Base-by-base conservation (phyloP, 2,113 vertebrate genomes). In the Origma solitaria region DNA sequence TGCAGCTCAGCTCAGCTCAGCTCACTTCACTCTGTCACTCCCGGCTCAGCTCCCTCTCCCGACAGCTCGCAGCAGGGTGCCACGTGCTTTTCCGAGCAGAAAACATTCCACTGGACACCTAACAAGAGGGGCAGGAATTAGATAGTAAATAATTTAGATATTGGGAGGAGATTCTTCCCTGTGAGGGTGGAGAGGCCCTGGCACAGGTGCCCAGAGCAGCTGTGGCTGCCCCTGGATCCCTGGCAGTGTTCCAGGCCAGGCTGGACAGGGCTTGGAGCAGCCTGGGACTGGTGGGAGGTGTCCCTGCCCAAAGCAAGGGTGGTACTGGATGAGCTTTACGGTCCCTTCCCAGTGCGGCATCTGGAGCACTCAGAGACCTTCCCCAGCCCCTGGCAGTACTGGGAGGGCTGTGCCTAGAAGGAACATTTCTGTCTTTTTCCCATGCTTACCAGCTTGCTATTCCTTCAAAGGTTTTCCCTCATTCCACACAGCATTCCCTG, bases 251-350 rank as follows among this genome's bases (percentile, higher is more conserved):
- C 83, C 8, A 37, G 53, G 62, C 31, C 53, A 37, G 53, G 72
- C 2, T 86, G 82, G 60, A 57, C 7, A 14, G 56, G 33, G 10
- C 51, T 81, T 6, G 44, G 53, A 49, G 42, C 78, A 19, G 0
- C 56, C 68, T 85, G 82, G 51, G 21, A 9, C 4, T n/a, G 5
- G 33, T 33, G 72, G 45, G 0, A 68, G 35, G 35, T 44, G 62
- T 77, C 71, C 83, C 82, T 84, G 38, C 40, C 40, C 50, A 1
- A 35, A 61, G 25, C 31, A 51, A 21, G 60, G 33, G 11, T 33
- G 72, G 37, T 1, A 22, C 9, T 8, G 37, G 53, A 0, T 10
- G 72, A 0, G 9, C 1, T 78, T 1, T 69, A 0, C 10, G 6
- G 2, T 61, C 33, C 23, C 22, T 51, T 35, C 47, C 40, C 2